Evolutionary conservation across 2,113 vertebrate genomes (phyloP), one percentile per base, ranked within the genome.

Genomic region (Gadus chalcogrammus): DNA sequence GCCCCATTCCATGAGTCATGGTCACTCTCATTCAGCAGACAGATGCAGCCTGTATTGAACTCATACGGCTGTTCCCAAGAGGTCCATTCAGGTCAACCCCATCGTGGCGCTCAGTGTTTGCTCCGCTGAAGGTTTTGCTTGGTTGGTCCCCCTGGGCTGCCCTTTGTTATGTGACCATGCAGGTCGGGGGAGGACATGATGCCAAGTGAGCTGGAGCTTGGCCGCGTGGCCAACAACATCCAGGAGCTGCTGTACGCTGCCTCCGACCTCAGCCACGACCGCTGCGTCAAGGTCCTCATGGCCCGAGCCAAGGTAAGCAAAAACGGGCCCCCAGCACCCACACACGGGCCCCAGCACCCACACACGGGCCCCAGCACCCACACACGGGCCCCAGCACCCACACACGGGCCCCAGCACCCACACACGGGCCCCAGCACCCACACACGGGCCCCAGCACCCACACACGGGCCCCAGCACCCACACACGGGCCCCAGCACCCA

Each of bases 191-290:
- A 98, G 7, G 95, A 93, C 79, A 87, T 95, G 92, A 96, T 95
- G 84, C 91, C 98, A 60, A 91, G 93, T 15, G 96, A 98, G 61
- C 85, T 93, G 80, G 97, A 99, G 82, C 88, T 99, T 70, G 90
- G 93, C 79, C 92, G 93, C 24, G 88, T 98, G 80, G 92, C 93
- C 65, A 94, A 88, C 82, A 95, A 86, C 80, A 88, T 94, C 68
- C 96, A 97, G 71, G 97, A 98, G 74, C 89, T 98, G 59, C 85
- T 98, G 67, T 91, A 92, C 82, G 91, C 88, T 0, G 95, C 97
- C 6, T 98, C 96, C 0, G 97, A 99, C 77, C 85, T 94, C 81
- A 96, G 96, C 89, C 97, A 99, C 0, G 96, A 99, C 85, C 95
- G 97, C 81, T 95, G 96, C 0, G 96, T 97, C 82, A 99, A 98